phyloP scores from a whole-genome alignment of 2,113 vertebrate species.

The Formicarius rufipectus region DNA sequence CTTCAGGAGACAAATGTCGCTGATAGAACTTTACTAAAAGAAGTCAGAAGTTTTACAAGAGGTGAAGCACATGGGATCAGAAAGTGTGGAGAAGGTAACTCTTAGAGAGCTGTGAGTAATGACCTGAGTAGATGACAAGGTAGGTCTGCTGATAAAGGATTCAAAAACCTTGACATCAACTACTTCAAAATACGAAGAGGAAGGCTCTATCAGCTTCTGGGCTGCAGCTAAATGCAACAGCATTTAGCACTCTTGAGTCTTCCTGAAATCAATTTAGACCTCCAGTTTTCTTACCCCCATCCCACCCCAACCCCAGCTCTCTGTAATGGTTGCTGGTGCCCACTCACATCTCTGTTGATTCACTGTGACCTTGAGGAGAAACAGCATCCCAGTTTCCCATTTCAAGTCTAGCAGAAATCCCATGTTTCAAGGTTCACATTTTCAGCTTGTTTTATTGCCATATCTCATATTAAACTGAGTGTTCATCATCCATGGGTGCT shows the following conservation, averaged over 20 bases:
- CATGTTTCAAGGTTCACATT: not conserved
- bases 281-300: not conserved
- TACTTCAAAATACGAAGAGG: not conserved
- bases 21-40: not conserved
- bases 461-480: not conserved
- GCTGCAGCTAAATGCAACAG: not conserved
- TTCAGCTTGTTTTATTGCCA: not conserved
- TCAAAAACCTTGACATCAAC: not conserved
- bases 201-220: not conserved
- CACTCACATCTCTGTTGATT: not conserved
- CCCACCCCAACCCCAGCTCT: not conserved
- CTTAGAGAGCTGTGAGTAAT: not conserved
- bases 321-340: not conserved
- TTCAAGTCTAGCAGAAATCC: not conserved
- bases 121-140: not conserved
- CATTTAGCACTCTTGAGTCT: not conserved
- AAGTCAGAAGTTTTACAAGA: not conserved
- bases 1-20: not conserved
- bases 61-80: not conserved
- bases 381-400: not conserved
- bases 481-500: fast-evolving
- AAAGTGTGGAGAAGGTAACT: not conserved
- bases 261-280: not conserved
- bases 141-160: not conserved
- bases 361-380: not conserved